Conservation (phyloP, 2,113 vertebrate species). For the Antechinus flavipes region DNA sequence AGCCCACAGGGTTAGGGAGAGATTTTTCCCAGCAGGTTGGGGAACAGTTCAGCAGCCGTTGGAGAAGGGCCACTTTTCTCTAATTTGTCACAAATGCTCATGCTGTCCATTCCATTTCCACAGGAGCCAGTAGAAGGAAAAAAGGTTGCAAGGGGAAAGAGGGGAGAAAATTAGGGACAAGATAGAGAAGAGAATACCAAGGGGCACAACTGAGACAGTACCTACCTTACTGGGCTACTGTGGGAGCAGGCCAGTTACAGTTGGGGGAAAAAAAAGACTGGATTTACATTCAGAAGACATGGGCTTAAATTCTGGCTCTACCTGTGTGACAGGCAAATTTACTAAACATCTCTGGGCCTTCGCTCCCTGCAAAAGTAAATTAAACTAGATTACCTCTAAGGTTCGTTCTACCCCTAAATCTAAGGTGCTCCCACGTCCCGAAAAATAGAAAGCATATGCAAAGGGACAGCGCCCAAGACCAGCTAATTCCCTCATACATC, state of each 20-base stretch:
- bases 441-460: not conserved
- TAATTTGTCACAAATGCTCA: not conserved
- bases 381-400: not conserved
- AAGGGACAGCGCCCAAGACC: not conserved
- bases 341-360: not conserved
- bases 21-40: not conserved
- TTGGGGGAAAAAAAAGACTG: not conserved
- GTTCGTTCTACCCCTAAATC: not conserved
- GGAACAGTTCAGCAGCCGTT: not conserved
- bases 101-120: conserved; percentile 13
- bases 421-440: not conserved
- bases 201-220: not conserved
- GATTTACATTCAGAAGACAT: not conserved
- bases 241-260: not conserved
- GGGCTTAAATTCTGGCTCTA: not conserved
- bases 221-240: not conserved
- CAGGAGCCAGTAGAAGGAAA: not conserved
- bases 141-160: not conserved
- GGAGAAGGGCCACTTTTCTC: not conserved
- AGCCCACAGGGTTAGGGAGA: no score
- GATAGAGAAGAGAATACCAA: not conserved
- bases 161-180: not conserved
- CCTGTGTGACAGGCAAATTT: not conserved
- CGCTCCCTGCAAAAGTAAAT: not conserved
- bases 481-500: no score